These are phyloP conservation scores for Apogon hyalosoma DNA, from an alignment of 2,797 vertebrate species.

Conservation along the genomic window DNA sequence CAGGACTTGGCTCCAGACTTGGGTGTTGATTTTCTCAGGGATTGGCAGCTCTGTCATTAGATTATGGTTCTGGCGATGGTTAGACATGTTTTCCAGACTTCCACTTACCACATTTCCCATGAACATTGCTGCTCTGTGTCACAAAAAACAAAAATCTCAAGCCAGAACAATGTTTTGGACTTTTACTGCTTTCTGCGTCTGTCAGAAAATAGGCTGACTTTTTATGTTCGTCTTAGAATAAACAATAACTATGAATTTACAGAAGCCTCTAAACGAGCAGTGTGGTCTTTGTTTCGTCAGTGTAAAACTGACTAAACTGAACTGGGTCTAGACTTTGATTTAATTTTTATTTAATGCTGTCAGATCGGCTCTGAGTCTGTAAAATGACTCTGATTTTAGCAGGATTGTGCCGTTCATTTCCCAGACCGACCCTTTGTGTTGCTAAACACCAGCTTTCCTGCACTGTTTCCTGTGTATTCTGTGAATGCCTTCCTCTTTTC, in stretches of 20 bases:
- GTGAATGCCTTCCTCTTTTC: conserved; percentile 42
- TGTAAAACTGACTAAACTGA: too few relatives aligned
- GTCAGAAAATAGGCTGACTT: too few relatives aligned
- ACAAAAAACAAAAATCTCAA: background rate
- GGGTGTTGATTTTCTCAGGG: background rate
- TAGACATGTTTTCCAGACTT: background rate
- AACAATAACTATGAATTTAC: too few relatives aligned
- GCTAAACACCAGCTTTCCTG: conserved; percentile 32
- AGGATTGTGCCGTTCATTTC: background rate
- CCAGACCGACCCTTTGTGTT: conserved; percentile 41
- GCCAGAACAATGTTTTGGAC: background rate
- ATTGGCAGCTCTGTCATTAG: background rate
- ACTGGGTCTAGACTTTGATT: background rate
- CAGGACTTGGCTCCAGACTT: conserved; percentile 1
- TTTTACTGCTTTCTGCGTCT: too few relatives aligned
- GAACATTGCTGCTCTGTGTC: background rate
- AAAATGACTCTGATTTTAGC: background rate
- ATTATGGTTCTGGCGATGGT: background rate
- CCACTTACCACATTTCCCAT: background rate
- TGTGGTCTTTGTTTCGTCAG: background rate
- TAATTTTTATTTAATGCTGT: background rate
- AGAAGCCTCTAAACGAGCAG: too few relatives aligned
- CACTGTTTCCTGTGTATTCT: conserved; percentile 45
- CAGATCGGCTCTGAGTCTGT: too few relatives aligned
- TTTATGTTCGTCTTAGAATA: too few relatives aligned